These are phyloP conservation scores for Eueremaeus valkanovi DNA, from an alignment of 2,888 invertebrate species.

Conservation along the genomic window DNA sequence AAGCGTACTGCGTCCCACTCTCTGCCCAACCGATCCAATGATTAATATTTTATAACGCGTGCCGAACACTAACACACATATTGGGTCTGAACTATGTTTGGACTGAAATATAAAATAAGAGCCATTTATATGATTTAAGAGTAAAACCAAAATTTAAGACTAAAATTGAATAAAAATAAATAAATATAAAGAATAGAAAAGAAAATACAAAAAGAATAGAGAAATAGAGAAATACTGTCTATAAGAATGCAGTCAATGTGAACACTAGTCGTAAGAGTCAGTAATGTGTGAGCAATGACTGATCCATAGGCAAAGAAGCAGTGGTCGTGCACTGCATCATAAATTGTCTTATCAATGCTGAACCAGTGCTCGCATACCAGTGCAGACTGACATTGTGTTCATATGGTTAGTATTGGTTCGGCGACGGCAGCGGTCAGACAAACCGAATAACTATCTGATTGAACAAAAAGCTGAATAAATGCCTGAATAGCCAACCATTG, in stretches of 20 bases:
- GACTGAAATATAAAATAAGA: neutral
- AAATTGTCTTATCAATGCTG: conserved; percentile 27
- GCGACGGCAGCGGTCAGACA: conserved; percentile 13
- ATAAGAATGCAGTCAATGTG: no score
- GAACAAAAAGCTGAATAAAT: conserved; percentile 14
- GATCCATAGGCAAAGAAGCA: neutral
- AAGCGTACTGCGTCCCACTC: conserved; percentile 12
- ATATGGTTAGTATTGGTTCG: conserved; percentile 21
- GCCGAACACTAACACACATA: conserved; percentile 17
- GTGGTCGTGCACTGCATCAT: conserved; percentile 25
- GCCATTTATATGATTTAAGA: conserved; percentile 5
- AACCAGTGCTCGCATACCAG: neutral
- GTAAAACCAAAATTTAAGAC: neutral
- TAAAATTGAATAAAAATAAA: neutral
- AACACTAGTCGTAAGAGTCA: no score
- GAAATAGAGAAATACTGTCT: neutral
- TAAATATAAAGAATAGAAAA: neutral
- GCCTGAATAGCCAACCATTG: conserved; percentile 4
- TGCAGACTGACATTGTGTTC: conserved; percentile 25
- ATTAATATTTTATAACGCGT: conserved; percentile 35
- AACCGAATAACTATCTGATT: conserved; percentile 31
- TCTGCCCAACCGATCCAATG: no score
- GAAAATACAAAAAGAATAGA: neutral
- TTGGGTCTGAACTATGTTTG: no score
- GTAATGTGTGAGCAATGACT: neutral